phyloP scores from a whole-genome alignment of 2,797 vertebrate genomes.

The Rhyacichthys aspro region DNA sequence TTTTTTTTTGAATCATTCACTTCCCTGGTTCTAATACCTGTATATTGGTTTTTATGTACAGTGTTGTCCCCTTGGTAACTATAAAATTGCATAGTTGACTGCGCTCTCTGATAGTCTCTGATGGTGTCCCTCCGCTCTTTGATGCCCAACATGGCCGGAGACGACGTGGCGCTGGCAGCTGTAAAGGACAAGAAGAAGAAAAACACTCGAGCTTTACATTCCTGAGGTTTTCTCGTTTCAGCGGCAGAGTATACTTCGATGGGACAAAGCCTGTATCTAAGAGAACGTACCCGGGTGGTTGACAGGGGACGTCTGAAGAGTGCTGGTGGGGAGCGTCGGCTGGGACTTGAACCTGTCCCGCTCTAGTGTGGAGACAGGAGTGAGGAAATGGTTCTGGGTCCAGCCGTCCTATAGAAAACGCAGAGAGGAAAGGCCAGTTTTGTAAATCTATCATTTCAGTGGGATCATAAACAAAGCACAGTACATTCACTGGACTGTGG shows the following conservation, averaged over 20 bases:
- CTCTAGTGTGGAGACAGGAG: slow-evolving; percentile 94
- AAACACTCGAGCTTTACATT: slow-evolving; percentile 39
- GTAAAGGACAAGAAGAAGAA: slow-evolving; percentile 38
- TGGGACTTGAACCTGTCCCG: slow-evolving; percentile 95
- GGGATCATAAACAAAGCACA: too few species aligned
- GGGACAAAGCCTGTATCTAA: neutral
- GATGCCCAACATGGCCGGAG: slow-evolving; percentile 92
- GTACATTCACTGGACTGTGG: too few species aligned
- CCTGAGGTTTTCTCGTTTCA: slow-evolving; percentile 52
- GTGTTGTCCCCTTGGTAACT: slow-evolving; percentile 91
- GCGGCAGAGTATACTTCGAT: slow-evolving; percentile 28
- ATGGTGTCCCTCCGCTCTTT: slow-evolving; percentile 85
- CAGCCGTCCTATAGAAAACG: slow-evolving; percentile 88
- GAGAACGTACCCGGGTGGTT: slow-evolving; percentile 88
- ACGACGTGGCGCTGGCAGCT: slow-evolving; percentile 95
- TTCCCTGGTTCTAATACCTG: slow-evolving; percentile 86
- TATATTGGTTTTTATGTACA: slow-evolving; percentile 89
- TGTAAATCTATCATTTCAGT: too few species aligned
- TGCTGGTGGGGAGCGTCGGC: slow-evolving; percentile 89
- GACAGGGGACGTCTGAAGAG: slow-evolving; percentile 93
- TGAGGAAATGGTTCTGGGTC: slow-evolving; percentile 99
- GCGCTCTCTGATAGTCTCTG: slow-evolving; percentile 90
- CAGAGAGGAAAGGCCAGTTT: slow-evolving; percentile 8
- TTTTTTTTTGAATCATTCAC: too few species aligned
- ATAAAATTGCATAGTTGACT: slow-evolving; percentile 96